Base-by-base conservation (phyloP, 2,797 vertebrate species). In the Betta splendens region DNA sequence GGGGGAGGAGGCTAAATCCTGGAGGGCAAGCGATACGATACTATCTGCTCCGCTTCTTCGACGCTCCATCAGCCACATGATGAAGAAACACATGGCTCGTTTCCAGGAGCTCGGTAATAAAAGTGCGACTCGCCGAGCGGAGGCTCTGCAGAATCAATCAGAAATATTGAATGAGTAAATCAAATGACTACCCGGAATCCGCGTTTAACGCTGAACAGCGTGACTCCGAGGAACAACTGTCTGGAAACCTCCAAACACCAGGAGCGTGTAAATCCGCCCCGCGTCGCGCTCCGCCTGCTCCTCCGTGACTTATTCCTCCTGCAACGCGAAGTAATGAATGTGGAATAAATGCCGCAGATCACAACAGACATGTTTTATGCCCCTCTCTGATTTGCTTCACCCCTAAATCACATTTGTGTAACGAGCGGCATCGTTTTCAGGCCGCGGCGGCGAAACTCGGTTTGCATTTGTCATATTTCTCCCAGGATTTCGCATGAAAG, bases 31-130 rank as follows among this genome's bases (percentile, higher is more conserved):
- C 10, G 37, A 55, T 58, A 57, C 10, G 37, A 55, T 58, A 25
- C 13, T 8, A 53, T 66, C 23, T 43, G 13, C 61, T 43, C n/a
- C n/a, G 11, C 60, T 57, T 40, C 38, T 42, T 49, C 69, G 28
- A 67, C 40, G 26, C 62, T 55, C 74, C 54, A 59, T 63, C 39
- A 62, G 43, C 31, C 44, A 48, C 40, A 58, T 64, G 69, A 69
- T 40, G 13, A 55, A 65, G 55, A 51, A 65, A 45, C 40, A 39
- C 26, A 50, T 52, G 38, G 50, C 37, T 20, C 22, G 42, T 55
- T 79, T 74, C 26, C 36, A 58, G 60, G 18, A 66, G 33, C 31
- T 10, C 55, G 56, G 4, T 22, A 26, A 11, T 56, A 52, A 36
- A 50, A 28, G 12, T 11, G 40, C 16, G 44, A n/a, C 3, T 48